Evolutionary conservation across 2,888 invertebrate species (phyloP).

Genomic region (Apamea crenata): DNA sequence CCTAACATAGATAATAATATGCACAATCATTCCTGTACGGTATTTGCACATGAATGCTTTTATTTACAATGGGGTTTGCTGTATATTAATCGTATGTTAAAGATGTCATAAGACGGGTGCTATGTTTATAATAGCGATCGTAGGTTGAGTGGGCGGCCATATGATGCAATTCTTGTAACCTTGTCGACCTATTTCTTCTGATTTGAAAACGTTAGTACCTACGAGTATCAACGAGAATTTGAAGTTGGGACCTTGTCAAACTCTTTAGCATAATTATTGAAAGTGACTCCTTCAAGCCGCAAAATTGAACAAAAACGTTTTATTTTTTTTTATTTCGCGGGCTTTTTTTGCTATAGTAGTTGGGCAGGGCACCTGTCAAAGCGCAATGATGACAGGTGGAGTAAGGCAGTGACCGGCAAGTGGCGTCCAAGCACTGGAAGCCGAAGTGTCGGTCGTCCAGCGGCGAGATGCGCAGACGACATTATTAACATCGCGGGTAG

Average conservation of each 20-base stretch:
- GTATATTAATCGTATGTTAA: slow-evolving; percentile 39
- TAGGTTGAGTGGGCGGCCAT: not conserved
- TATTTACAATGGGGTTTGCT: slow-evolving; percentile 54
- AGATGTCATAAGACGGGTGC: not conserved
- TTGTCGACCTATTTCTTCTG: not conserved
- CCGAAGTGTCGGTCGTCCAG: too few relatives aligned
- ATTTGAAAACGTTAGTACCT: not conserved
- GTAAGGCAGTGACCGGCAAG: too few relatives aligned
- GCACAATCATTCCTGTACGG: slow-evolving; percentile 52
- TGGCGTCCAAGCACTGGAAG: too few relatives aligned
- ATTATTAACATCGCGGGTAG: too few relatives aligned
- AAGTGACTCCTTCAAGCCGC: too few relatives aligned
- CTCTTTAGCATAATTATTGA: too few relatives aligned
- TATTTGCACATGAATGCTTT: slow-evolving; percentile 47
- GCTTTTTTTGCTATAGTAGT: too few relatives aligned
- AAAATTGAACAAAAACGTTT: too few relatives aligned
- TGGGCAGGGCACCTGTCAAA: too few relatives aligned
- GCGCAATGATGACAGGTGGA: too few relatives aligned
- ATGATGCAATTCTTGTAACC: not conserved
- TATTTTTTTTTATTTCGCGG: too few relatives aligned
- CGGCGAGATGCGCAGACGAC: too few relatives aligned
- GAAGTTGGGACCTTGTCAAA: not conserved
- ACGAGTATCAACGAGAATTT: not conserved
- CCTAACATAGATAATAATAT: slow-evolving; percentile 48
- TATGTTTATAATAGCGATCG: slow-evolving; percentile 4